Percentiles rank a stretch among this genome's conserved stretches.
Conservation (phyloP, 2,888 invertebrate genomes). For the Drosophila nigricruria region DNA sequence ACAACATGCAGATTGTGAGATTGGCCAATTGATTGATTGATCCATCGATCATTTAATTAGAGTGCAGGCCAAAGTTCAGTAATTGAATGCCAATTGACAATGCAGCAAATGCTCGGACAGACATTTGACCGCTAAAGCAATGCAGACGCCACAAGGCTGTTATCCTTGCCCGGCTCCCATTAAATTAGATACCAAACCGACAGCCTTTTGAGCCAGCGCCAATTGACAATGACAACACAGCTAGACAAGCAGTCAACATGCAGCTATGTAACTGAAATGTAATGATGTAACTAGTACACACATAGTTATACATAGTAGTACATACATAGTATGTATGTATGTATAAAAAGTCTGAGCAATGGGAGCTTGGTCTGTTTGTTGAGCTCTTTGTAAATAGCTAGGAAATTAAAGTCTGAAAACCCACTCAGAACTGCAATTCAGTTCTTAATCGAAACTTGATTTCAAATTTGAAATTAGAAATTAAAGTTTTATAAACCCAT, state of each 20-base stretch:
- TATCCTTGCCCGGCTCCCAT: slow-evolving; percentile 6
- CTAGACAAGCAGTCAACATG: slow-evolving; percentile 5
- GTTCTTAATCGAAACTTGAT: background rate
- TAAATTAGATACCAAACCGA: slow-evolving; percentile 15
- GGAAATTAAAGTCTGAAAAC: background rate
- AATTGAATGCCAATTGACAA: slow-evolving; percentile 43
- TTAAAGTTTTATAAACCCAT: background rate
- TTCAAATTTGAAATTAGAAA: background rate
- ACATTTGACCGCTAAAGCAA: slow-evolving; percentile 20
- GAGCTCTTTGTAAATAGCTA: background rate
- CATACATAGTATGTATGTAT: background rate
- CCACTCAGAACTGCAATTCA: background rate
- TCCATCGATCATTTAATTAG: slow-evolving; percentile 55
- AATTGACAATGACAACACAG: slow-evolving; percentile 23
- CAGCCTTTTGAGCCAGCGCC: slow-evolving; percentile 12
- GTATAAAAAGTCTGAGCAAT: background rate
- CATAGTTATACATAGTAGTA: too few relatives aligned
- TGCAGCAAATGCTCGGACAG: slow-evolving; percentile 28
- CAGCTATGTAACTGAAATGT: background rate
- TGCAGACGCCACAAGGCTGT: slow-evolving; percentile 18
- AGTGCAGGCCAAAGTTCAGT: slow-evolving; percentile 31
- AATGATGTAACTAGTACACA: slow-evolving; percentile 1
- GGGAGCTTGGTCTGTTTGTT: background rate
- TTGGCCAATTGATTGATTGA: slow-evolving; percentile 37
- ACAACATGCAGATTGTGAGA: slow-evolving; percentile 25